Conservation (phyloP, 1,140 invertebrate genomes). For the Brachionus asplanchnoidis region DNA sequence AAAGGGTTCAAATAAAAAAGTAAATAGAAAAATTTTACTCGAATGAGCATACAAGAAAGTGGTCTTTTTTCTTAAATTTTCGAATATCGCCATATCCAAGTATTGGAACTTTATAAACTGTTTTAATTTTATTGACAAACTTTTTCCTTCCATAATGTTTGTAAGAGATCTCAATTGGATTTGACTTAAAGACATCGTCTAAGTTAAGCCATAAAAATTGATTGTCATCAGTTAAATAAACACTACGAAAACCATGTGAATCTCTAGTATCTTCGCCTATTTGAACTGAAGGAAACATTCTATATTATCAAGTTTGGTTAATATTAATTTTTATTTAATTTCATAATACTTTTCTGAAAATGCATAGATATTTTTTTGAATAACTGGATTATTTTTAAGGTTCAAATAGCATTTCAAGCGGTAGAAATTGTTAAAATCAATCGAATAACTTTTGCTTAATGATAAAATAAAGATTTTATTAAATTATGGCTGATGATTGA, state of each 20-base stretch:
- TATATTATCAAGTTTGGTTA: background rate
- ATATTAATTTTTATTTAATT: too few relatives aligned
- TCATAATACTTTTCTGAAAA: background rate
- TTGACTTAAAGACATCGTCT: background rate
- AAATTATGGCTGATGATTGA: background rate
- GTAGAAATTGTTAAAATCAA: background rate
- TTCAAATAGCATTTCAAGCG: background rate
- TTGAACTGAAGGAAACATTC: slow-evolving; percentile 16
- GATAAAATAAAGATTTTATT: background rate
- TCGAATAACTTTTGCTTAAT: background rate
- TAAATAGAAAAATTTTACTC: background rate
- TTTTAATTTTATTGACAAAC: background rate
- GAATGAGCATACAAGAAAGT: background rate
- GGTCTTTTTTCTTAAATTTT: slow-evolving; percentile 8
- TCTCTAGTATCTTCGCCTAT: background rate
- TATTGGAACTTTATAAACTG: background rate
- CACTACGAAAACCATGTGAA: background rate
- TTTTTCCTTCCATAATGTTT: background rate
- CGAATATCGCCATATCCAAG: background rate
- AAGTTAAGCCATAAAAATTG: slow-evolving; percentile 3
- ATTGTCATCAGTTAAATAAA: slow-evolving; percentile 29
- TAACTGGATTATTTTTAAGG: background rate
- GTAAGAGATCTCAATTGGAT: background rate
- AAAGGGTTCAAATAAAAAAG: background rate
- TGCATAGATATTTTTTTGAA: background rate